phyloP scores from a whole-genome alignment of 2,888 invertebrate genomes.

The Heliconius erato region DNA sequence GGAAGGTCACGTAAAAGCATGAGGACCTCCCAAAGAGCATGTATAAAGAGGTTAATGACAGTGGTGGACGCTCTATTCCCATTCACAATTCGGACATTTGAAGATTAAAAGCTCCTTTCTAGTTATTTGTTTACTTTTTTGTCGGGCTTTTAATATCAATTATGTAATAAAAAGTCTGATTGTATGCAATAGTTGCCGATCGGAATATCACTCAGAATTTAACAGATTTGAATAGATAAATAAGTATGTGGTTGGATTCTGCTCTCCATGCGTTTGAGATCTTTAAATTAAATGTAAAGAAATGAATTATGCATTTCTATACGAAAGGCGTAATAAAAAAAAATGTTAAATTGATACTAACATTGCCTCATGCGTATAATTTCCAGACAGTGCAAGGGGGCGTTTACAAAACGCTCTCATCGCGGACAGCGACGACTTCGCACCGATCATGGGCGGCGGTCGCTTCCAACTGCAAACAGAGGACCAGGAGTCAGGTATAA shows the following conservation, averaged over 20 bases:
- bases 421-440: constrained; percentile 91
- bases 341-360: not conserved
- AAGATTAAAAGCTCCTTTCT: too few relatives aligned
- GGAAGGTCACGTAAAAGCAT: too few relatives aligned
- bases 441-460: constrained; percentile 89
- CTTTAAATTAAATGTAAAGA: not conserved
- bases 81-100: too few relatives aligned
- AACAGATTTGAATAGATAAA: not conserved
- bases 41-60: too few relatives aligned
- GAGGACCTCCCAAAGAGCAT: too few relatives aligned
- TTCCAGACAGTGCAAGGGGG: constrained; percentile 71
- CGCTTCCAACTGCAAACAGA: constrained; percentile 90
- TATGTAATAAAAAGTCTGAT: too few relatives aligned
- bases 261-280: too few relatives aligned
- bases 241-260: not conserved
- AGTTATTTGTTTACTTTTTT: too few relatives aligned
- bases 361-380: not conserved
- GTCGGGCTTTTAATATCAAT: too few relatives aligned
- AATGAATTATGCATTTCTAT: not conserved
- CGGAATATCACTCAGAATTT: not conserved
- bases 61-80: too few relatives aligned
- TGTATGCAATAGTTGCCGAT: not conserved
- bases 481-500: constrained; percentile 87
- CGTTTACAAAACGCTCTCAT: constrained; percentile 89
- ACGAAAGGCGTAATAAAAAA: too few relatives aligned